phyloP scores from a whole-genome alignment of 2,113 vertebrate genomes.

The Hydrochoerus hydrochaeris region DNA sequence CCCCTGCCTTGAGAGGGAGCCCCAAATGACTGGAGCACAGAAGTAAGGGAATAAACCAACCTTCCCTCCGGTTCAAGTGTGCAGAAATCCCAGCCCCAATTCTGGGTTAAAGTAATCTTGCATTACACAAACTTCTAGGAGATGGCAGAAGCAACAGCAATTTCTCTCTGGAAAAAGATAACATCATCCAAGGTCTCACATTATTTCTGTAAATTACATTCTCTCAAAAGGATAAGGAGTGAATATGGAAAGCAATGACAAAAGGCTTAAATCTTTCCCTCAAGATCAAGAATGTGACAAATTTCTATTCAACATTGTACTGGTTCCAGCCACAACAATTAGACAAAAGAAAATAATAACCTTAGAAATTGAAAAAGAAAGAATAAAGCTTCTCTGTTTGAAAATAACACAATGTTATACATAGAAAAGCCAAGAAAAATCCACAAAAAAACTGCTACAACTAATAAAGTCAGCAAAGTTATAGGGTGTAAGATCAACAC shows the following conservation, averaged over 20 bases:
- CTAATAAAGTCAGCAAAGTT: constrained; percentile 3
- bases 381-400: not conserved
- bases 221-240: not conserved
- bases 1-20: not conserved
- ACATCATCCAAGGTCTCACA: not conserved
- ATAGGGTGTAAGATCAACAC: not conserved
- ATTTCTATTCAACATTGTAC: not conserved
- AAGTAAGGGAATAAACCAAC: not conserved
- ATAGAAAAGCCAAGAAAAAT: not conserved
- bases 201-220: not conserved
- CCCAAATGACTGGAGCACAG: not conserved
- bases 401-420: not conserved
- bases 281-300: not conserved
- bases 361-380: not conserved
- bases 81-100: not conserved
- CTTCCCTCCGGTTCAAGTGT: not conserved
- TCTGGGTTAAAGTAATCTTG: not conserved
- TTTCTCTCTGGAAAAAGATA: not conserved
- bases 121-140: not conserved
- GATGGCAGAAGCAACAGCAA: not conserved
- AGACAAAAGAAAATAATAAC: not conserved
- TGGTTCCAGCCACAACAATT: not conserved
- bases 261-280: not conserved
- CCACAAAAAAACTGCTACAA: not conserved
- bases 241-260: not conserved